These are phyloP conservation scores for Sisor rabdophorus DNA, from an alignment of 2,113 vertebrate species.

Conservation along the genomic window DNA sequence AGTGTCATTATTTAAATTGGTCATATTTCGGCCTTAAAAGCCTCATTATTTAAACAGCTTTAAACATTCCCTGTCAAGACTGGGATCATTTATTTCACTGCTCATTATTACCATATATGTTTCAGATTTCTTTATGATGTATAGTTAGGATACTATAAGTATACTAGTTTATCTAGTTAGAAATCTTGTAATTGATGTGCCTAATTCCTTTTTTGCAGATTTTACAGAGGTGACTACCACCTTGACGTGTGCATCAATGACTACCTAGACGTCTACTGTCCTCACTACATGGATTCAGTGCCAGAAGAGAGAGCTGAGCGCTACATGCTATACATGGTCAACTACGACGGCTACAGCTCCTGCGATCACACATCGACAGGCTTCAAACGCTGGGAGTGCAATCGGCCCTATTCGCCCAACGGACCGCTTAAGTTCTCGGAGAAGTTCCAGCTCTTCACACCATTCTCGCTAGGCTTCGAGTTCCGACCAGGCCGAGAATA, in stretches of 20 bases:
- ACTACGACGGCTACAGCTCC: conserved; percentile 96
- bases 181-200: neutral
- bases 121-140: conserved; percentile 36
- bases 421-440: conserved; percentile 97
- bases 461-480: conserved; percentile 96
- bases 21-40: conserved; percentile 62
- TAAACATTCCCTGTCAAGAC: conserved; percentile 61
- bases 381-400: conserved; percentile 99
- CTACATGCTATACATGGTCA: conserved; percentile 98
- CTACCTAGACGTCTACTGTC: conserved; percentile 96
- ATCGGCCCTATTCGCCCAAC: conserved; percentile 88
- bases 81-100: conserved; percentile 64
- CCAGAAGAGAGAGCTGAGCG: conserved; percentile 88
- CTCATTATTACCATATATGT: conserved; percentile 35
- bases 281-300: conserved; percentile 85
- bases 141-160: too few relatives aligned
- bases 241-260: conserved; percentile 98
- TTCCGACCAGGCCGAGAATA: conserved; percentile 97
- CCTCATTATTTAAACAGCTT: conserved; percentile 56
- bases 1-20: conserved; percentile 56
- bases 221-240: conserved; percentile 90
- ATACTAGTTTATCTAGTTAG: too few relatives aligned
- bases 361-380: conserved; percentile 96
- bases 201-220: conserved; percentile 64
- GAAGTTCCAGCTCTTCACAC: conserved; percentile 99